Evolutionary conservation across 1,140 invertebrate genomes (phyloP), one percentile per base, ranked within the genome.

Genomic region (Cotesia chilonis): DNA sequence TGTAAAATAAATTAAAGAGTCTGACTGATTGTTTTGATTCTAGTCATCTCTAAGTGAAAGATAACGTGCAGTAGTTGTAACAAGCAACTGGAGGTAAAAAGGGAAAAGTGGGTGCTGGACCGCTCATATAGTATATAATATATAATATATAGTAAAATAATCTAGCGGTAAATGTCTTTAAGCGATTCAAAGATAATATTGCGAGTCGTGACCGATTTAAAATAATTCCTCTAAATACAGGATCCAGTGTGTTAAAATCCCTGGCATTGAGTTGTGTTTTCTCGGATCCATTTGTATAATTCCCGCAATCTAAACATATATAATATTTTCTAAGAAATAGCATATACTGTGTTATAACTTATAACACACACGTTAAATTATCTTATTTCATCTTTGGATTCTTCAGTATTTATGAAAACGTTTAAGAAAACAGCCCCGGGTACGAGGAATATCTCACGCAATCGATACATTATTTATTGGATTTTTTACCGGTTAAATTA

Each of bases 371-470:
- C 54, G 20, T 65, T 65, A 57, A 66, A 66, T 28, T 54, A 20
- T 65, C 55, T 65, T 64, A 70, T 47, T 61, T 37, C 51, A 14
- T 60, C 28, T 20, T 47, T 47, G 41, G 5, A 47, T 70, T 51
- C 60, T 37, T 63, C 37, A 52, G 37, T 20, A 54, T 71, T 61
- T 35, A 37, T 51, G 47, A 17, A 37, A 41, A 68, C 37, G n/a
- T 52, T 52, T 20, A 54, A 37, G 35, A 38, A 38, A 51, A 63
- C 14, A 54, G 70, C 70, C 70, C 47, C 61, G 61, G 74, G 74
- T 75, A 75, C 74, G 72, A 78, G 78, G 77, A 79, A 79, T 79
- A 79, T 80, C 65, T 77, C 78, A 80, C 76, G 78, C 77, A 60
- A 75, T 20, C 57, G 70, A 51, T 63, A 41, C 1, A 36, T 14